Evolutionary conservation across 2,797 vertebrate species (phyloP).

Genomic region (Acrocephalus scirpaceus): DNA sequence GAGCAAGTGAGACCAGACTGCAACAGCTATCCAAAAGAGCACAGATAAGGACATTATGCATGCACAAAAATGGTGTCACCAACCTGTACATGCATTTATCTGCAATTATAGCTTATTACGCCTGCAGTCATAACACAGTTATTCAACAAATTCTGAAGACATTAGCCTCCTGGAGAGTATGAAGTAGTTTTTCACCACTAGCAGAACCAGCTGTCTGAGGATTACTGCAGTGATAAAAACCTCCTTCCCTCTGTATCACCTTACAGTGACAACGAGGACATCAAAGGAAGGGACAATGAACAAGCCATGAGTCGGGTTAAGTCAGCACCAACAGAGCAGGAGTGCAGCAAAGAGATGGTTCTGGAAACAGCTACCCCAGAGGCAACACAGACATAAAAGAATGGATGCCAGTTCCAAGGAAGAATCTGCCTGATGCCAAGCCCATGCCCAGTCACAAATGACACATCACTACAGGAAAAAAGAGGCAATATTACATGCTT

Average conservation of each 20-base stretch:
- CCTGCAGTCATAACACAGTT: conserved; percentile 44
- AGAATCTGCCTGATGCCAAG: neutral
- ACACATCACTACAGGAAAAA: neutral
- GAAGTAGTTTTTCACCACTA: conserved; percentile 11
- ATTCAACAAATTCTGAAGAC: conserved; percentile 37
- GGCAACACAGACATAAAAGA: neutral
- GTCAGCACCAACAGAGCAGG: neutral
- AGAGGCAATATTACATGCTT: neutral
- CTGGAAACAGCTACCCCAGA: neutral
- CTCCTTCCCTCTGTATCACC: neutral
- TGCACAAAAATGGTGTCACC: neutral
- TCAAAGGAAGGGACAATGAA: neutral
- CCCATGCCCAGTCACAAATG: neutral
- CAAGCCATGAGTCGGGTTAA: neutral
- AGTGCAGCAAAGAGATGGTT: neutral
- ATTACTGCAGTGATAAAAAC: neutral
- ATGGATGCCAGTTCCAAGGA: neutral
- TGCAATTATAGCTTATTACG: conserved; percentile 37
- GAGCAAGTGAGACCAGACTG: neutral
- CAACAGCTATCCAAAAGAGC: neutral
- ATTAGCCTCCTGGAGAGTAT: conserved; percentile 40
- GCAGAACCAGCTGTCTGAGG: conserved; percentile 10
- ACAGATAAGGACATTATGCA: neutral
- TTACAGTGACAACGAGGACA: neutral
- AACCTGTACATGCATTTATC: neutral